phyloP scores from a whole-genome alignment of 2,888 invertebrate genomes.

The Strigamia maritima region DNA sequence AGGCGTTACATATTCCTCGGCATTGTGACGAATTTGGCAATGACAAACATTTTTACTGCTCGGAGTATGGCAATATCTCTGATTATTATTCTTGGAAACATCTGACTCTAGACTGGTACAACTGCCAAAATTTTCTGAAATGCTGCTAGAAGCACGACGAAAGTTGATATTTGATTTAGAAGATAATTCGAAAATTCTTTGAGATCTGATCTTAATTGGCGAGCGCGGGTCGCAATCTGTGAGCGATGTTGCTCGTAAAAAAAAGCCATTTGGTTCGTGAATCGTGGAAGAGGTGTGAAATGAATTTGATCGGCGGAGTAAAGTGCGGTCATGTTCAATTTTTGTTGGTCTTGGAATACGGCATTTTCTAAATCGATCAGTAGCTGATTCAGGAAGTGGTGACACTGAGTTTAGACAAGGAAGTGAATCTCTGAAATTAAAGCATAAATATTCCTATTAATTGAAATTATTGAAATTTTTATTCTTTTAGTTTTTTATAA shows the following conservation, averaged over 20 bases:
- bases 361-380: not conserved
- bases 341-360: not conserved
- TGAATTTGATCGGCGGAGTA: not conserved
- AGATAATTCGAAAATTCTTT: not conserved
- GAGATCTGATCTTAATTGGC: not conserved
- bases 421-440: not conserved
- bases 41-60: conserved; percentile 67
- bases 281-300: not conserved
- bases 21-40: conserved; percentile 62
- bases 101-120: not conserved
- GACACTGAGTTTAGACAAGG: not conserved
- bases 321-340: not conserved
- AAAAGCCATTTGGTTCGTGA: not conserved
- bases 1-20: conserved; percentile 81
- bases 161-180: not conserved
- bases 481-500: no score
- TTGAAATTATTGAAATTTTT: no score
- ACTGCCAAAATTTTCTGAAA: not conserved
- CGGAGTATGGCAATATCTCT: not conserved
- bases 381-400: not conserved
- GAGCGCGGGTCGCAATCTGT: not conserved
- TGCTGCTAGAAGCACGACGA: not conserved
- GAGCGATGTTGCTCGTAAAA: not conserved
- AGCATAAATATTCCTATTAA: not conserved
- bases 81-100: not conserved